phyloP scores from a whole-genome alignment of 2,888 invertebrate species.

The Dicranocentrus wangi region DNA sequence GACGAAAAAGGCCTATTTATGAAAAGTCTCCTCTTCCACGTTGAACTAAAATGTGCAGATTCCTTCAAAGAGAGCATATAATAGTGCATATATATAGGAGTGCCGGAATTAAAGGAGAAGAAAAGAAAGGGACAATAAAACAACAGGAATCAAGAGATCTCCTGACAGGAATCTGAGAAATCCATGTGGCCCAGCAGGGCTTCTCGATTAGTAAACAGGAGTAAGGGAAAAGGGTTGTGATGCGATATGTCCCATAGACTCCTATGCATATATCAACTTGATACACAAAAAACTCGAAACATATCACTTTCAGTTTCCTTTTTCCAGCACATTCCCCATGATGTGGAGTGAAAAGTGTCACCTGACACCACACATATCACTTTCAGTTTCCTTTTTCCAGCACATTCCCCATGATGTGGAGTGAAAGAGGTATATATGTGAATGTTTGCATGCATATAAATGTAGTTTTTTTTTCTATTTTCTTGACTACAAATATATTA shows the following conservation, averaged over 20 bases:
- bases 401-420: slow-evolving; percentile 1
- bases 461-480: too few relatives aligned
- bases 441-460: too few relatives aligned
- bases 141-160: slow-evolving; percentile 59
- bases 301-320: not conserved
- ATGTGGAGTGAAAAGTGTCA: too few relatives aligned
- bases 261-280: too few relatives aligned
- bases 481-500: too few relatives aligned
- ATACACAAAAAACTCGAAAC: too few relatives aligned
- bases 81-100: not conserved
- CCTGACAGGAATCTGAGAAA: slow-evolving; percentile 36
- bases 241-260: not conserved
- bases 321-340: slow-evolving; percentile 6
- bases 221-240: slow-evolving; percentile 8
- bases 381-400: not conserved
- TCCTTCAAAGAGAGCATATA: not conserved
- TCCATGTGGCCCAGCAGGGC: slow-evolving; percentile 37
- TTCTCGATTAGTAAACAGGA: slow-evolving; percentile 36
- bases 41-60: too few relatives aligned
- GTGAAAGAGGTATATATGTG: too few relatives aligned
- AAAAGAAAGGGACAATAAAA: slow-evolving; percentile 57
- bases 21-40: too few relatives aligned
- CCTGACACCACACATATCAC: not conserved
- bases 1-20: too few relatives aligned
- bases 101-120: slow-evolving; percentile 13